Conservation (phyloP, 1,140 invertebrate genomes). For the Bilobella aurantiaca region DNA sequence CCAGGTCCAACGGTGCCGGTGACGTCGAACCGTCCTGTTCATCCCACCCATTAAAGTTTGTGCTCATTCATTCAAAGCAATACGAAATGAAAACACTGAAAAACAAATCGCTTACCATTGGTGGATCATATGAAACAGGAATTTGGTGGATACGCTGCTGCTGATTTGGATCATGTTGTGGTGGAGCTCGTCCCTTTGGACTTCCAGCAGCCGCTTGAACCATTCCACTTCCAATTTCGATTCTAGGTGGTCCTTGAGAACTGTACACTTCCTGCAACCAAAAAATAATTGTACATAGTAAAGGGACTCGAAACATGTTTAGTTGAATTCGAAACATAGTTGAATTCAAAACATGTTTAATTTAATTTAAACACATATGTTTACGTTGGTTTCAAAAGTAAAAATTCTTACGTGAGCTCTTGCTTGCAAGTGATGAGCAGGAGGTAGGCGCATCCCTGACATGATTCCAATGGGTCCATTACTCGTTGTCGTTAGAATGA, state of each 20-base stretch:
- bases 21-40: constrained; percentile 10
- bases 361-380: neutral
- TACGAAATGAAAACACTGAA: neutral
- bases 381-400: neutral
- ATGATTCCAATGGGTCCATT: constrained; percentile 6
- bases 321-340: too few relatives aligned
- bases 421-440: neutral
- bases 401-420: constrained; percentile 1
- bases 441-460: neutral
- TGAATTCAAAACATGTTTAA: too few relatives aligned
- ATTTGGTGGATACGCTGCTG: constrained; percentile 28
- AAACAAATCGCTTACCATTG: constrained; percentile 22
- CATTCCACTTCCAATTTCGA: constrained; percentile 24
- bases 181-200: constrained; percentile 32
- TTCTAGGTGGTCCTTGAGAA: constrained; percentile 18
- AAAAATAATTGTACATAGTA: too few relatives aligned
- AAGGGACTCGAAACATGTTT: too few relatives aligned
- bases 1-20: constrained; percentile 28
- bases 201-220: constrained; percentile 25
- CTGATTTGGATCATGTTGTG: constrained; percentile 25
- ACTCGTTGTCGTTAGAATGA: constrained; percentile 17
- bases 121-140: constrained; percentile 22
- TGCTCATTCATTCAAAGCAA: neutral
- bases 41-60: neutral
- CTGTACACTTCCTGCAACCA: constrained; percentile 19